These are phyloP conservation scores for Nebria brevicollis DNA, from an alignment of 2,888 invertebrate species.

Conservation along the genomic window DNA sequence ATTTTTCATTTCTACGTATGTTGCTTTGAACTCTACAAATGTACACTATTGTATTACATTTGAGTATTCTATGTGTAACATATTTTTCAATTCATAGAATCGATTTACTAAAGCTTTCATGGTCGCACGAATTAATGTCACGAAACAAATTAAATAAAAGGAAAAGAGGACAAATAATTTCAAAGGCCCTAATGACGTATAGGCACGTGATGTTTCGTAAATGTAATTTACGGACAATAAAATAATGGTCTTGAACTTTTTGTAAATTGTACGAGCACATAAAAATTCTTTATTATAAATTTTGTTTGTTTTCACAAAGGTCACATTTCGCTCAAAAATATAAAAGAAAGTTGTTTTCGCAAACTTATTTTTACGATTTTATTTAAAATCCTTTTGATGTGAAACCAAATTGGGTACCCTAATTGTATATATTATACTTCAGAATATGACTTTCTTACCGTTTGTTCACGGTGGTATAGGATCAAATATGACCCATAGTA, in stretches of 20 bases:
- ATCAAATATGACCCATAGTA: slow-evolving; percentile 22
- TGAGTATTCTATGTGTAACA: neutral
- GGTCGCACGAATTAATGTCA: slow-evolving; percentile 38
- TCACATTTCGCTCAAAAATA: too few species aligned
- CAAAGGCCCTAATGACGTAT: neutral
- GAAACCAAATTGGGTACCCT: too few species aligned
- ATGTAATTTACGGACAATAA: neutral
- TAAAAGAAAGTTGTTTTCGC: too few species aligned
- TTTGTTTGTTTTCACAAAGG: too few species aligned
- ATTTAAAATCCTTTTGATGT: too few species aligned
- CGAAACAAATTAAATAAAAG: slow-evolving; percentile 24
- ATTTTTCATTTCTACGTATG: too few species aligned
- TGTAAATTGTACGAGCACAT: too few species aligned
- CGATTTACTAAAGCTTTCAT: slow-evolving; percentile 23
- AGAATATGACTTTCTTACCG: neutral
- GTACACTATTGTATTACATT: neutral
- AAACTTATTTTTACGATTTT: too few species aligned
- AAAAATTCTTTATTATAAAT: too few species aligned
- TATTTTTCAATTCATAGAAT: neutral
- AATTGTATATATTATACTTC: neutral
- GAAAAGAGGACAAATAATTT: slow-evolving; percentile 2
- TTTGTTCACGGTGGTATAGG: neutral
- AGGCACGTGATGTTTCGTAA: slow-evolving; percentile 30
- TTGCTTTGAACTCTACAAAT: too few species aligned
- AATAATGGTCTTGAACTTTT: too few species aligned